Percentiles rank a stretch among this genome's conserved stretches.
phyloP scores from a whole-genome alignment of 2,797 vertebrate species.

The Podargus strigoides region DNA sequence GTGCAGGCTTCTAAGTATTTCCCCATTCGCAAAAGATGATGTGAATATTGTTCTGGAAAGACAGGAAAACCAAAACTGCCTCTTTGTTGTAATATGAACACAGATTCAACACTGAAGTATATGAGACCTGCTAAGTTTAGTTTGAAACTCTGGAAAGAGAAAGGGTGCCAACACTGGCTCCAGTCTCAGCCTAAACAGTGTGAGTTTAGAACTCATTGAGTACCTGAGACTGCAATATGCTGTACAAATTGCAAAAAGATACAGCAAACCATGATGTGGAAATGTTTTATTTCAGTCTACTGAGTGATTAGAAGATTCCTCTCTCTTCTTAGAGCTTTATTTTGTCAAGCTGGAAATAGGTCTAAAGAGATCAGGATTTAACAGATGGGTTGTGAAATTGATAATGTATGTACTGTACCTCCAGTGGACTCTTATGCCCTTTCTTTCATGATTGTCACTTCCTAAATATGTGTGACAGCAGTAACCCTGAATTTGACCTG shows the following conservation, averaged over 20 bases:
- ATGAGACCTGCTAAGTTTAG: not conserved
- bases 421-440: not conserved
- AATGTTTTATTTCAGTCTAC: not conserved
- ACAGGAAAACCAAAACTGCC: not conserved
- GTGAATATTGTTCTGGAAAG: not conserved
- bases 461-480: slow-evolving; percentile 27
- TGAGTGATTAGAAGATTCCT: not conserved
- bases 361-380: not conserved
- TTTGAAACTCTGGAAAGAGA: not conserved
- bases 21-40: not conserved
- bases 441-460: slow-evolving; percentile 19
- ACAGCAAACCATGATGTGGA: not conserved
- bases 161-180: not conserved
- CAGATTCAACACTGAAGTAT: not conserved
- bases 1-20: not conserved
- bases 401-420: not conserved
- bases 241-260: not conserved
- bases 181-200: not conserved
- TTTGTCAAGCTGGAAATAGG: not conserved
- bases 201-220: not conserved
- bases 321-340: not conserved
- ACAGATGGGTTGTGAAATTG: slow-evolving; percentile 19
- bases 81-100: not conserved
- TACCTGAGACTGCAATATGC: not conserved
- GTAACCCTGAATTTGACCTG: not conserved